Evolutionary conservation across 2,888 invertebrate species (phyloP), one percentile per base, ranked within the genome.

Genomic region (Coronaproctus castanopsis): DNA sequence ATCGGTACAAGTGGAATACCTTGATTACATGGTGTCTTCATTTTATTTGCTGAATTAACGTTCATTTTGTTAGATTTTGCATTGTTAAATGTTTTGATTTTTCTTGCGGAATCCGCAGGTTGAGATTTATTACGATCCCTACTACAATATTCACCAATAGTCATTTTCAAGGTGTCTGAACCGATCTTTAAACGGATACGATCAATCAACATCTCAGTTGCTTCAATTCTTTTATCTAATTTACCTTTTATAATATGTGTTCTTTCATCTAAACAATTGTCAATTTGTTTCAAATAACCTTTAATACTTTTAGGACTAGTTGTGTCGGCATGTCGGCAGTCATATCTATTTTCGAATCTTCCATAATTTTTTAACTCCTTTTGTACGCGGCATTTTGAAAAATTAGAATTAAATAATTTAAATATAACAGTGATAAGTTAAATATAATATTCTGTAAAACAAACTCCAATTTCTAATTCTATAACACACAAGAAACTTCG

Each of bases 11-110:
- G 36, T 5, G 56, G 60, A 1, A 59, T 52, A 19, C 36, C 24
- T 48, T 55, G 55, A 57, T 62, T 63, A 1, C 57, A 5, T 36
- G 63, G 61, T 21, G 62, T 63, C 59, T 61, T 52, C 21, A 62
- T 53, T 56, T 61, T 52, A 21, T n/a, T 48, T 8, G 58, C 54
- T 8, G 57, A 61, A 49, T 19, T 21, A 21, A 36, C 22, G 5
- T 51, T 24, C 48, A 36, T 59, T 21, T 21, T 56, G n/a, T 21
- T 56, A 8, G 48, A 20, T 52, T 55, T 59, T 14, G 55, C 55
- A 52, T 52, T 14, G 14, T 5, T 36, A 36, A 14, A 36, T 36
- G 36, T 5, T 36, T 36, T 5, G n/a, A n/a, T n/a, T n/a, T n/a
- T n/a, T n/a, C n/a, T n/a, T n/a, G n/a, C n/a, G n/a, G n/a, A n/a